Base-by-base conservation (phyloP, 1,140 invertebrate genomes). In the Saccostrea cuccullata region DNA sequence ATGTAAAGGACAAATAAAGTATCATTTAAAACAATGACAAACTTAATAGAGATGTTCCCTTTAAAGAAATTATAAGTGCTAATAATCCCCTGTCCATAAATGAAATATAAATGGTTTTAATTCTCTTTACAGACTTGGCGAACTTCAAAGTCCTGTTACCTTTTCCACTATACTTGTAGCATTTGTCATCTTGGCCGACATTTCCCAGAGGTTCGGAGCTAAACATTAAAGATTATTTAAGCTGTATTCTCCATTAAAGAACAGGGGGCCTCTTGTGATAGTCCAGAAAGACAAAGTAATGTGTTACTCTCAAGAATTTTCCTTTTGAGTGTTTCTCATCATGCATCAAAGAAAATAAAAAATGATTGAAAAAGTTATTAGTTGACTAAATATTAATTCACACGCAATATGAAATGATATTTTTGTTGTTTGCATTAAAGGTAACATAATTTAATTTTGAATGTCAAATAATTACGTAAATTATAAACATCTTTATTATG, bases 11-110 rank as follows among this genome's bases (percentile, higher is more conserved):
- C 70, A 36, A 77, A 77, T 77, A 77, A 30, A 30, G 26, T 36
- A 12, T 77, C 70, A 30, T 77, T 77, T 15, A 77, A 77, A 77
- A 64, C 70, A 77, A 36, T 77, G 70, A 30, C 26, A 77, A 77
- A 77, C 15, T 15, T 26, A 30, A 36, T 36, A 36, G 30, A 15
- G 26, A 30, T 77, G 11, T 26, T 15, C 15, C 30, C 60, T 30
- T 77, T 77, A 30, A 77, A 77, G 70, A 77, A 36, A 77, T 77
- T 36, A 47, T 6, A 8, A 30, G 70, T 77, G 70, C 36, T 77
- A 36, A 15, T 77, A 77, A 77, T 77, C 70, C 70, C 2, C 70
- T 77, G 70, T 77, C 70, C 30, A 77, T 36, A 77, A 23, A 5
- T 2, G 60, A 67, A 67, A 67, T n/a, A 67, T 67, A 67, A 67